Base-by-base conservation (phyloP, 2,888 invertebrate species). In the Dascillus cervinus region DNA sequence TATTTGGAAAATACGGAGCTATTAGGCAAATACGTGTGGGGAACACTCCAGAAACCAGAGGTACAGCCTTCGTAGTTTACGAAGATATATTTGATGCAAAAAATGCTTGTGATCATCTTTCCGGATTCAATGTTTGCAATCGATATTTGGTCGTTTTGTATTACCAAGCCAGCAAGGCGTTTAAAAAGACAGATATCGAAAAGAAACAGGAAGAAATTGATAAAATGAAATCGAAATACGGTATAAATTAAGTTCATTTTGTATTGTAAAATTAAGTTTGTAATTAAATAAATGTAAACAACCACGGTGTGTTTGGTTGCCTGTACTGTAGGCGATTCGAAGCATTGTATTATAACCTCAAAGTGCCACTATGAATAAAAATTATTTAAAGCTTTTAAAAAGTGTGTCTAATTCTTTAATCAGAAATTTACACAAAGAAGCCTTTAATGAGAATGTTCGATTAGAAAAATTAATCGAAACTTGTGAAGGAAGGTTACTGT, bases 11-110 rank as follows among this genome's bases (percentile, higher is more conserved):
- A 72, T 98, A 97, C 69, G 98, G 98, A 50, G 97, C 98, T 2
- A 97, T 98, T 45, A 70, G 98, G 50, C 98, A 99, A 69, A 98
- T 98, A 39, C 72, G 98, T 68, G 90, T 96, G 15, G 97, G 97
- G 1, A 97, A 95, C 57, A 97, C 96, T 12, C 88, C 95, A 8
- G 97, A 98, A 66, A 94, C 96, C 0, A 78, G 94, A 63, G 98
- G 98, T 29, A 98, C 98, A 15, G 98, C 98, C 10, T 98, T 97
- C 75, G 96, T 99, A 26, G 94, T 99, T 0, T 98, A 96, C 65
- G 98, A 98, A 69, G 98, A 99, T 60, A 98, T 99, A 54, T 99
- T 98, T 71, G 98, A 98, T 74, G 98, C 98, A 0, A 99, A 99
- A 67, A 97, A 97, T 71, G 98, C 98, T 3, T 99, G 98, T 66